A percentile compares a stretch with the other conserved stretches of the same genome.
Evolutionary conservation across 2,113 vertebrate species (phyloP).

Genomic region (Leucoraja erinaceus): DNA sequence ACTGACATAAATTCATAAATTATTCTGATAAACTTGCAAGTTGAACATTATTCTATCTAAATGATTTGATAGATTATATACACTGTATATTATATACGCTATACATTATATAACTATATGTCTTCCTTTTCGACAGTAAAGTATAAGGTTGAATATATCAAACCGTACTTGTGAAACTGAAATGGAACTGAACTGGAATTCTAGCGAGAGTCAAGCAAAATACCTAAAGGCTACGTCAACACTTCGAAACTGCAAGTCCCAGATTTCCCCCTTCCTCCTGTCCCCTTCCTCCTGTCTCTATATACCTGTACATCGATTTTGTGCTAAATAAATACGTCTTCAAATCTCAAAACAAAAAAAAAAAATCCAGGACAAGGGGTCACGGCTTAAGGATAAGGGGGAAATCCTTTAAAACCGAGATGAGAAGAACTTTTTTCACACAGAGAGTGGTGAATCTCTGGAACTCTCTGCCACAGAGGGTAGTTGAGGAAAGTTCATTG

Average conservation of each 20-base stretch:
- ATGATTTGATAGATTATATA: neutral
- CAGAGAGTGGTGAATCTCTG: too few relatives aligned
- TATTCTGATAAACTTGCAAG: neutral
- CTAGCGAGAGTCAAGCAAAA: neutral
- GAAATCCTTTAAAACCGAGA: too few relatives aligned
- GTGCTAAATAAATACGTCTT: too few relatives aligned
- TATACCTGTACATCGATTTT: too few relatives aligned
- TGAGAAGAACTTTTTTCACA: too few relatives aligned
- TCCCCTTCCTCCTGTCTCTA: too few relatives aligned
- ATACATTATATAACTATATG: neutral
- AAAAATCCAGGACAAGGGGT: too few relatives aligned
- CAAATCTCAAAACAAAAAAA: too few relatives aligned
- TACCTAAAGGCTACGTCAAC: neutral
- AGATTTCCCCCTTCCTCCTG: too few relatives aligned
- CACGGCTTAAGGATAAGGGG: too few relatives aligned
- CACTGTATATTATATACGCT: neutral
- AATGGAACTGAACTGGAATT: neutral
- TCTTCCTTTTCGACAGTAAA: neutral
- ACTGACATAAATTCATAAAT: neutral
- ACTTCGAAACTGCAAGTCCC: neutral
- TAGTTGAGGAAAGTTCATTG: too few relatives aligned
- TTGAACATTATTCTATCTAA: neutral
- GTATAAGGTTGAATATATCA: neutral
- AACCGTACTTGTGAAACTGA: neutral
- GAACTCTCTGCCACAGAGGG: too few relatives aligned